phyloP scores from a whole-genome alignment of 2,888 invertebrate genomes.

The Cyclophora albipunctata region DNA sequence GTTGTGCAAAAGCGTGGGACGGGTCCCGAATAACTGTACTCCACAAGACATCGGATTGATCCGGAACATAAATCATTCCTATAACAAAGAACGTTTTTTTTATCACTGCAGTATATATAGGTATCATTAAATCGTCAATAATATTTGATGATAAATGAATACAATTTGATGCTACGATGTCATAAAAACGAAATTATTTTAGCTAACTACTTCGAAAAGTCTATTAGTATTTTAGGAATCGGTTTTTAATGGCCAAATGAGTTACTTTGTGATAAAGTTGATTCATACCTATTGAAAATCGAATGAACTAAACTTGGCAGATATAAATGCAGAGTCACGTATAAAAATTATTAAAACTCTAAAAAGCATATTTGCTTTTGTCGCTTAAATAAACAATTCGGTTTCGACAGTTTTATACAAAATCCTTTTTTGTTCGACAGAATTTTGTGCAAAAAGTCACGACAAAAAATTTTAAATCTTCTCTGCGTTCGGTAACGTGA shows the following conservation, averaged over 20 bases:
- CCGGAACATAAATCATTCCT: conserved; percentile 41
- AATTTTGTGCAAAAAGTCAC: conserved; percentile 57
- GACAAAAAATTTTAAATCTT: conserved; percentile 57
- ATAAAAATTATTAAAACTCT: conserved; percentile 29
- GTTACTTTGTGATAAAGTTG: background rate
- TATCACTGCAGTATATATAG: background rate
- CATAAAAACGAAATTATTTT: too few species aligned
- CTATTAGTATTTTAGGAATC: too few species aligned
- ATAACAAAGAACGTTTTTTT: conserved; percentile 16
- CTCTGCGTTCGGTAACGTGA: conserved; percentile 49
- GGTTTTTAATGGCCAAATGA: too few species aligned
- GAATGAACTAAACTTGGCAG: conserved; percentile 11
- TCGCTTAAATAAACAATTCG: conserved; percentile 62
- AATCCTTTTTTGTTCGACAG: conserved; percentile 46
- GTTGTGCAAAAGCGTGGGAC: conserved; percentile 73
- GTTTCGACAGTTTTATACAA: conserved; percentile 32
- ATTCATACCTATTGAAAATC: background rate
- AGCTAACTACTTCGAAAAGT: too few species aligned
- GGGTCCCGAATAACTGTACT: conserved; percentile 64
- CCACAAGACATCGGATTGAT: conserved; percentile 39
- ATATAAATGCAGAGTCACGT: conserved; percentile 32
- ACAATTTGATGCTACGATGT: too few species aligned
- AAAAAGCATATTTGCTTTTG: conserved; percentile 45
- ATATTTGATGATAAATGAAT: too few species aligned
- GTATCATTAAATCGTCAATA: too few species aligned